Percentiles rank a stretch among this genome's conserved stretches.
phyloP scores from a whole-genome alignment of 2,888 invertebrate species.

The Rhorus exstirpatorius region DNA sequence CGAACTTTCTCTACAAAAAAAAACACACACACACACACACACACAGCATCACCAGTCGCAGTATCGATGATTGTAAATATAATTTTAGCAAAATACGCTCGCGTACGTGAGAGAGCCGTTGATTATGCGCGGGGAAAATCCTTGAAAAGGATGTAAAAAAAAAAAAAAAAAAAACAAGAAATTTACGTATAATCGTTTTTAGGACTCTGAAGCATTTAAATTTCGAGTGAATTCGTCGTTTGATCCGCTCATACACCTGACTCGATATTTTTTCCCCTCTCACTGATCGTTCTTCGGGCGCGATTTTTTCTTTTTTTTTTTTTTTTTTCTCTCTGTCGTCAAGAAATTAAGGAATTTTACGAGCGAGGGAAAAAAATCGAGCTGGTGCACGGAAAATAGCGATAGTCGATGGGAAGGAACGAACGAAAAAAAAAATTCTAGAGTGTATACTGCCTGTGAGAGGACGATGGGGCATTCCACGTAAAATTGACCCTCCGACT shows the following conservation, averaged over 20 bases:
- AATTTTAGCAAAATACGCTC: conserved; percentile 42
- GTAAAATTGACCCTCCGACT: not conserved
- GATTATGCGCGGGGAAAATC: conserved; percentile 71
- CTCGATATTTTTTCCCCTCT: not conserved
- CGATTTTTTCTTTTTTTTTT: not conserved
- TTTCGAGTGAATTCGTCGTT: conserved; percentile 66
- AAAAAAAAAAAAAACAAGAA: no score
- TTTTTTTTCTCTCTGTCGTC: not conserved
- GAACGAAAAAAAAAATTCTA: conserved; percentile 25
- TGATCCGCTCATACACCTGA: not conserved
- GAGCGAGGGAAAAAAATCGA: not conserved
- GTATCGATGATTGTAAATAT: conserved; percentile 57
- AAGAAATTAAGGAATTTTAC: not conserved
- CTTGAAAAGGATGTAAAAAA: conserved; percentile 83
- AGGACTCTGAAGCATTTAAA: conserved; percentile 75
- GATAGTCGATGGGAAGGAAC: conserved; percentile 5
- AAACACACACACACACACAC: not conserved
- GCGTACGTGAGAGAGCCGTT: conserved; percentile 50
- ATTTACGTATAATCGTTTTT: conserved; percentile 51
- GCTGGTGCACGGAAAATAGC: conserved; percentile 21
- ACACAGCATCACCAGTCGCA: conserved; percentile 24
- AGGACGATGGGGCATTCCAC: not conserved
- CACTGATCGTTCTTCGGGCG: not conserved
- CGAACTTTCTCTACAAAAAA: no score
- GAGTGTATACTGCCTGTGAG: conserved; percentile 49